Evolutionary conservation across 2,113 vertebrate genomes (phyloP).

Genomic region (Mola mola): DNA sequence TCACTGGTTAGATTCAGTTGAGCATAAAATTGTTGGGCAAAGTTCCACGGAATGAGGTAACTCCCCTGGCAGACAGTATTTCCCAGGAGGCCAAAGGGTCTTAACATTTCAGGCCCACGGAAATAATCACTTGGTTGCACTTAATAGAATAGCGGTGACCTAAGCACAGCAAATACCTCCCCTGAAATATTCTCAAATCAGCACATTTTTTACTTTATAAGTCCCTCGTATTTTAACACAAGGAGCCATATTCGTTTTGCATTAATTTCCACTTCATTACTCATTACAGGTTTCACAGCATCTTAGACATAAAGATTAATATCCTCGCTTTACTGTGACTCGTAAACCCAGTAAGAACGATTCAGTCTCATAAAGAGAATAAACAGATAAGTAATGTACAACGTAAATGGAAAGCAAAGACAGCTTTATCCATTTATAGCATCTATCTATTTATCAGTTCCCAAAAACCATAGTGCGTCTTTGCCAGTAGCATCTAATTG

Average conservation of each 20-base stretch:
- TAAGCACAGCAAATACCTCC: constrained; percentile 6
- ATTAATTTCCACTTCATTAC: constrained; percentile 45
- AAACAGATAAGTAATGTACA: constrained; percentile 47
- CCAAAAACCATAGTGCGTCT: constrained; percentile 18
- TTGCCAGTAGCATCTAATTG: not conserved
- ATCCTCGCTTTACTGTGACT: constrained; percentile 22
- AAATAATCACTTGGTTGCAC: constrained; percentile 5
- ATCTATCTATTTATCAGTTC: not conserved
- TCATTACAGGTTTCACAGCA: constrained; percentile 33
- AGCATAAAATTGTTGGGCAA: not conserved
- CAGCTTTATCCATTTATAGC: constrained; percentile 38
- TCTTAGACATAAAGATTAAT: constrained; percentile 27
- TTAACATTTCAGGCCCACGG: constrained; percentile 12
- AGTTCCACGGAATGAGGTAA: not conserved
- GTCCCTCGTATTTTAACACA: not conserved
- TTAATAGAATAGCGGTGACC: constrained; percentile 17
- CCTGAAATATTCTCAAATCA: not conserved
- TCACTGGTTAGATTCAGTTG: constrained; percentile 2
- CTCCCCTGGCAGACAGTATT: constrained; percentile 9
- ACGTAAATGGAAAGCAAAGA: constrained; percentile 49
- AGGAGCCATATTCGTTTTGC: not conserved
- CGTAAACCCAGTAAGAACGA: constrained; percentile 22
- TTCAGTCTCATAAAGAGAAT: constrained; percentile 24
- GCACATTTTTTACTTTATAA: not conserved
- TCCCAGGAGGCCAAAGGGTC: constrained; percentile 14